These are phyloP conservation scores for Eueides isabella DNA, from an alignment of 1,140 invertebrate species.

Conservation along the genomic window DNA sequence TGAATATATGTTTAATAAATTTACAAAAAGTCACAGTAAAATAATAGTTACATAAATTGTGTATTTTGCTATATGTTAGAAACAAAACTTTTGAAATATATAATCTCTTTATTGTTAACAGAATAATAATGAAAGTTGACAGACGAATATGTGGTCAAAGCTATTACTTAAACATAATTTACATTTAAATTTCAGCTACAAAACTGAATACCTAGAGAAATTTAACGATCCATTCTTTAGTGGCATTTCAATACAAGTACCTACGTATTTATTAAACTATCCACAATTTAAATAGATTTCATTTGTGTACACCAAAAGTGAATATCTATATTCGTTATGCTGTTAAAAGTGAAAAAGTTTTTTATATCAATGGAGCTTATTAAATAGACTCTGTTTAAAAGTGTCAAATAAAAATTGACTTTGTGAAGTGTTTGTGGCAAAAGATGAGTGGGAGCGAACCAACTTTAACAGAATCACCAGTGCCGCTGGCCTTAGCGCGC, in stretches of 20 bases:
- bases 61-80: not conserved
- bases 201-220: not conserved
- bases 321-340: not conserved
- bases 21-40: not conserved
- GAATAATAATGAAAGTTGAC: conserved; percentile 23
- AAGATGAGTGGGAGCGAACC: conserved; percentile 73
- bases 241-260: conserved; percentile 32
- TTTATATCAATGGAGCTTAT: conserved; percentile 25
- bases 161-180: conserved; percentile 2
- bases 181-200: not conserved
- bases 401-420: conserved; percentile 25
- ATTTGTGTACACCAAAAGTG: not conserved
- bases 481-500: conserved; percentile 71
- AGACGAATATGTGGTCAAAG: conserved; percentile 22
- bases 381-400: conserved; percentile 20
- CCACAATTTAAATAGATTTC: not conserved
- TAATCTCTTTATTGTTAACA: conserved; percentile 17
- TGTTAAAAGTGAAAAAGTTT: conserved; percentile 10
- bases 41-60: not conserved
- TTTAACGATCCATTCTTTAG: not conserved
- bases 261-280: conserved; percentile 13
- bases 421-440: conserved; percentile 52
- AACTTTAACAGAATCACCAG: conserved; percentile 73
- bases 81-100: conserved; percentile 22
- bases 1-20: not conserved